Evolutionary conservation across 2,888 invertebrate species (phyloP).

Genomic region (Drosophila ustulata): DNA sequence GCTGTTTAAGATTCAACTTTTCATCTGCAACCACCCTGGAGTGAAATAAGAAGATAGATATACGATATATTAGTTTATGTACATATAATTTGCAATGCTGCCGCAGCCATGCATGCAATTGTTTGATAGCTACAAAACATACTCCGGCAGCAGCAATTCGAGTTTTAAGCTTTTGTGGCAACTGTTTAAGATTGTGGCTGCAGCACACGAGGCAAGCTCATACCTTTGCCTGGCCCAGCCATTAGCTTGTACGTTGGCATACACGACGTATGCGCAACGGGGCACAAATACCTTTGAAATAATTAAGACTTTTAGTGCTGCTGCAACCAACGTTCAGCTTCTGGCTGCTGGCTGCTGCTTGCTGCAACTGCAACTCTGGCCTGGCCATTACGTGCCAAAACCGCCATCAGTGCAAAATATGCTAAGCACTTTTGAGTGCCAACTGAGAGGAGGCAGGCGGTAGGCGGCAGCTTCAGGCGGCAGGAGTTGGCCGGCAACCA

Average conservation of each 20-base stretch:
- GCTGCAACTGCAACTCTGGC: slow-evolving; percentile 28
- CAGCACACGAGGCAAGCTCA: neutral
- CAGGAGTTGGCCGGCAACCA: neutral
- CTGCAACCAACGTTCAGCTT: neutral
- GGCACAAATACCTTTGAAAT: slow-evolving; percentile 64
- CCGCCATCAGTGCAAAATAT: slow-evolving; percentile 67
- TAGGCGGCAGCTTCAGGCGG: neutral
- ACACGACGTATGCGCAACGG: slow-evolving; percentile 43
- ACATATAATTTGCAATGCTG: slow-evolving; percentile 47
- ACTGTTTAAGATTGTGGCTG: slow-evolving; percentile 34
- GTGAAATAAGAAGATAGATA: slow-evolving; percentile 36
- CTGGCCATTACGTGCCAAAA: slow-evolving; percentile 59
- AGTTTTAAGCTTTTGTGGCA: slow-evolving; percentile 33
- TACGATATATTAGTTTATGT: slow-evolving; percentile 45
- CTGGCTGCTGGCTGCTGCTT: slow-evolving; percentile 6
- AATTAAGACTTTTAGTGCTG: slow-evolving; percentile 71
- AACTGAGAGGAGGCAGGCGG: slow-evolving; percentile 1
- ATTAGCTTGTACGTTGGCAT: slow-evolving; percentile 26
- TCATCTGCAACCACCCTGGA: neutral
- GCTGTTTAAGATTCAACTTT: slow-evolving; percentile 55
- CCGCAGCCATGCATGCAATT: slow-evolving; percentile 68
- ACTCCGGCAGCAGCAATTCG: neutral
- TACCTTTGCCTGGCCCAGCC: slow-evolving; percentile 13
- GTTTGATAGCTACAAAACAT: slow-evolving; percentile 55
- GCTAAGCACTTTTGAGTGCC: slow-evolving; percentile 68